A percentile compares a stretch with the other conserved stretches of the same genome.
Conservation (phyloP, 2,113 vertebrate genomes). For the Hippocampus abdominalis region DNA sequence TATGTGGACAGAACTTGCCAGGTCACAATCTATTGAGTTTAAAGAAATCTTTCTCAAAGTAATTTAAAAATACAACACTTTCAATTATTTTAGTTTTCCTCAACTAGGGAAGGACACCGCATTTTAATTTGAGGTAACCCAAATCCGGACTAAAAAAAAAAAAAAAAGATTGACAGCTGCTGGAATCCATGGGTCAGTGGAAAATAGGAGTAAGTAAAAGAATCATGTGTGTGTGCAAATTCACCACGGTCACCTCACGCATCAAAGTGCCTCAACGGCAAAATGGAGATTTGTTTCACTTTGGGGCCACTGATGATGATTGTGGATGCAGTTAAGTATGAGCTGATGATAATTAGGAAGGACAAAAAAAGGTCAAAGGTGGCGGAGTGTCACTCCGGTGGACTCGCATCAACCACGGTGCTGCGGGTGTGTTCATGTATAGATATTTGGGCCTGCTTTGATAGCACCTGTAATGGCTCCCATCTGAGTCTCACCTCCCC, state of each 20-base stretch:
- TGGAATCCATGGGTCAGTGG: conserved; percentile 37
- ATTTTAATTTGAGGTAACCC: conserved; percentile 45
- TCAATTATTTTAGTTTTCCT: conserved; percentile 19
- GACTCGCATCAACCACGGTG: conserved; percentile 31
- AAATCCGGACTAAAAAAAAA: conserved; percentile 38
- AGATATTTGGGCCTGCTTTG: conserved; percentile 35
- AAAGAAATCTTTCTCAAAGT: conserved; percentile 23
- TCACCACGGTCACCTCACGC: conserved; percentile 36
- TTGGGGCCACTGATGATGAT: conserved; percentile 59
- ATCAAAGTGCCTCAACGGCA: conserved; percentile 53
- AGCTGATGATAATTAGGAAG: conserved; percentile 72
- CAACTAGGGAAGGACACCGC: conserved; percentile 21
- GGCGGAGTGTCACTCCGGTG: conserved; percentile 46
- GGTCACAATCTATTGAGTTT: conserved; percentile 27
- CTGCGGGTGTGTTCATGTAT: conserved; percentile 23
- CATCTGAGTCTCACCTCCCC: conserved; percentile 62
- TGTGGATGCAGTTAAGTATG: conserved; percentile 57
- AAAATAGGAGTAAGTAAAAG: conserved; percentile 18
- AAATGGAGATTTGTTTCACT: conserved; percentile 52
- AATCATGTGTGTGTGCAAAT: conserved; percentile 10
- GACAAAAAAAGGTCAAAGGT: conserved; percentile 71
- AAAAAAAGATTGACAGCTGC: conserved; percentile 63
- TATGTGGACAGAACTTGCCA: conserved; percentile 13
- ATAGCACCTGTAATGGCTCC: conserved; percentile 76
- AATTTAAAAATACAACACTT: conserved; percentile 27